Base-by-base conservation (phyloP, 1,140 invertebrate species). In the Cecropterus lyciades region DNA sequence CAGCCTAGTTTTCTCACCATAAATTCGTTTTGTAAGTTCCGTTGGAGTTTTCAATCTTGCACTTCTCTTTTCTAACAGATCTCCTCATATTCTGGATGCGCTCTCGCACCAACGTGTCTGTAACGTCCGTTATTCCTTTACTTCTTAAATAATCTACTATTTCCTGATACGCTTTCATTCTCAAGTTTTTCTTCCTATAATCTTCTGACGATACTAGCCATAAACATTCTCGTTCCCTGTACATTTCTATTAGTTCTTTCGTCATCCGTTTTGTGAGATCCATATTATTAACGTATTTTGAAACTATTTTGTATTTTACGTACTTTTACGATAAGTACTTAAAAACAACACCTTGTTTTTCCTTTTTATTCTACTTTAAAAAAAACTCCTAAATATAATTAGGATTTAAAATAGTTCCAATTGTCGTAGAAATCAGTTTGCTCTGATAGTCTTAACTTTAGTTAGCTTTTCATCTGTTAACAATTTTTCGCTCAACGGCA, bases 11-110 rank as follows among this genome's bases (percentile, higher is more conserved):
- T 20, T 42, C 56, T 59, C 13, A 59, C 56, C 56, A 59, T 59
- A 59, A 45, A 46, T 46, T 14, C 6, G 56, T 59, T 24, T 27
- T 45, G 24, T 59, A 59, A 16, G 30, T 40, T 14, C 56, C 56
- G 0, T 43, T 16, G 4, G 20, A 59, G 1, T 13, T 14, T 30
- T 59, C 37, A 4, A 46, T 59, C 43, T 59, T 59, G 4, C 8
- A 16, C 14, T 27, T 59, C 24, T 59, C 56, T 30, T 59, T 59
- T 16, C 56, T 46, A 0, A 59, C 13, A 3, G 56, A 30, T 46
- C 56, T 24, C 10, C 56, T 59, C 56, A 59, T 59, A 16, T 59
- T 59, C 20, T 59, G 56, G 30, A 59, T 59, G 8, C 43, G 45
- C 3, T 59, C 43, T 45, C 56, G 17, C 3, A 59, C 56, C 56